These are phyloP conservation scores for Calvadosia cruxmelitensis DNA, from an alignment of 30 jellyfish, hydroid and myxozoan species.

Conservation along the genomic window DNA sequence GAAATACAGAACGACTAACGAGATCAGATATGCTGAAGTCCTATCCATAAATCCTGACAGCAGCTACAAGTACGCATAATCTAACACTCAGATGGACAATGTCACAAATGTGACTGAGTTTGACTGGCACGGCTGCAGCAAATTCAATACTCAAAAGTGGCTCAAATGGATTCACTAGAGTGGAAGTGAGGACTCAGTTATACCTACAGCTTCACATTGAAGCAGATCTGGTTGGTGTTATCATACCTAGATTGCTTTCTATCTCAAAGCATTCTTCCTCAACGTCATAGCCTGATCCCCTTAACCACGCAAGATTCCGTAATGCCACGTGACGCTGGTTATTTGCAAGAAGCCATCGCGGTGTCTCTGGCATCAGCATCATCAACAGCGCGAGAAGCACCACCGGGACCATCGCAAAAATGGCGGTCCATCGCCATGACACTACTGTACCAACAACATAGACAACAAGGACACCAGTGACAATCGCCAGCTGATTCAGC, in stretches of 20 bases:
- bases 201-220: too few relatives aligned
- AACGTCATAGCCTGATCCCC: constrained; percentile 76
- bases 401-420: constrained; percentile 55
- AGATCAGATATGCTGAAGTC: too few relatives aligned
- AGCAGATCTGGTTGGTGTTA: too few relatives aligned
- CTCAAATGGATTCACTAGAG: too few relatives aligned
- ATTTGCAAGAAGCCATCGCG: constrained; percentile 89
- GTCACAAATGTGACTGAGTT: too few relatives aligned
- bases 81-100: too few relatives aligned
- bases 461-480: constrained; percentile 54
- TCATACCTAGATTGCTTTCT: constrained; percentile 81
- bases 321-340: constrained; percentile 61
- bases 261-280: constrained; percentile 95
- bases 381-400: constrained; percentile 45
- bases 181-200: too few relatives aligned
- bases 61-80: too few relatives aligned
- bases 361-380: constrained; percentile 93
- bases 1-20: too few relatives aligned
- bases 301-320: constrained; percentile 47
- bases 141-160: too few relatives aligned
- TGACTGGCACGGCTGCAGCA: too few relatives aligned
- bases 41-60: too few relatives aligned
- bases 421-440: constrained; percentile 75
- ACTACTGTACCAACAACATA: constrained; percentile 44
- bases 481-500: constrained; percentile 76